Evolutionary conservation across 30 jellyfish, hydroid and myxozoan genomes (phyloP).

Genomic region (Cassiopea xamachana): DNA sequence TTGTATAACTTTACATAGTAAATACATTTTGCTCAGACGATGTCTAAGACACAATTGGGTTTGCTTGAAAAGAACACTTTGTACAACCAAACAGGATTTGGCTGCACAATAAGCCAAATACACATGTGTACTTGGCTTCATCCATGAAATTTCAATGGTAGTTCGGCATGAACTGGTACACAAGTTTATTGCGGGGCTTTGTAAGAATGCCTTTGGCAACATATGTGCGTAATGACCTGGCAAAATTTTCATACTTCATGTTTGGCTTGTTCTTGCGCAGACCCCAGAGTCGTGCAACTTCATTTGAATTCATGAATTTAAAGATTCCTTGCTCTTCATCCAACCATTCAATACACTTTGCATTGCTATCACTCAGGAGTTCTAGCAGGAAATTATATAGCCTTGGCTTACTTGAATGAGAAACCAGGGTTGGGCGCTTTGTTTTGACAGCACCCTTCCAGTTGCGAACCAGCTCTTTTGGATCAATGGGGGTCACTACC

Average conservation of each 20-base stretch:
- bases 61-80: conserved; percentile 67
- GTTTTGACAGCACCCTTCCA: conserved; percentile 42
- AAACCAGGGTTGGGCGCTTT: conserved; percentile 14
- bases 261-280: conserved; percentile 88
- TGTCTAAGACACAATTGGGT: conserved; percentile 67
- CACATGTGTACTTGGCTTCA: conserved; percentile 43
- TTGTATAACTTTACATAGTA: conserved; percentile 66
- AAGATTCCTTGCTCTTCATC: conserved; percentile 76
- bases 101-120: conserved; percentile 59
- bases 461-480: neutral
- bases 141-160: conserved; percentile 6
- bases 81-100: conserved; percentile 63
- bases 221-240: conserved; percentile 93
- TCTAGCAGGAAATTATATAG: conserved; percentile 77
- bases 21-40: conserved; percentile 74
- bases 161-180: conserved; percentile 81
- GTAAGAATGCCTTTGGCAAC: conserved; percentile 88
- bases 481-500: neutral
- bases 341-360: conserved; percentile 90
- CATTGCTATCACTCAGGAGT: conserved; percentile 67
- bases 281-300: conserved; percentile 95
- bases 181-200: conserved; percentile 92
- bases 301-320: conserved; percentile 86
- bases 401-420: conserved; percentile 81
- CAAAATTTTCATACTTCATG: conserved; percentile 96